Conservation (phyloP, 2,113 vertebrate species). For the Bagarius yarrelli region DNA sequence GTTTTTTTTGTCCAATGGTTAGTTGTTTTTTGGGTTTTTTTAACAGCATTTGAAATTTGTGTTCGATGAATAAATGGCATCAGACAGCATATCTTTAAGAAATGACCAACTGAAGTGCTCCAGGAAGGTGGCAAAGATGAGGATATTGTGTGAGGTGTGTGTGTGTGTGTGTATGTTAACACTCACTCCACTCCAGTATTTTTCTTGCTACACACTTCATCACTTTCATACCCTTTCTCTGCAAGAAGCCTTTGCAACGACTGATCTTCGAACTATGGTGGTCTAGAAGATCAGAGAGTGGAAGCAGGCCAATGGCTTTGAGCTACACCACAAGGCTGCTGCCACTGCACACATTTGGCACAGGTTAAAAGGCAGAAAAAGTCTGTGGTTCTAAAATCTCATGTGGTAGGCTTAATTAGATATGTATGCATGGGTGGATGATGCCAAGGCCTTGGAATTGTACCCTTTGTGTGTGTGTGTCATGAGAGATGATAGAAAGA, state of each 20-base stretch:
- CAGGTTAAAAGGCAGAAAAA: constrained; percentile 31
- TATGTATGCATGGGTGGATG: constrained; percentile 11
- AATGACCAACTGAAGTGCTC: no score
- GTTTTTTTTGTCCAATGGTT: no score
- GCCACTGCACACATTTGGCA: constrained; percentile 33
- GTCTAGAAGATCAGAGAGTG: constrained; percentile 12
- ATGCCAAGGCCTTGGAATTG: constrained; percentile 49
- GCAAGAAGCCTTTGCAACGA: background rate
- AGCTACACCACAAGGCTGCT: constrained; percentile 14
- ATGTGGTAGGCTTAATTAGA: constrained; percentile 39
- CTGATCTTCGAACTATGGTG: background rate
- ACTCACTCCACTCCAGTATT: background rate
- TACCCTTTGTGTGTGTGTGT: constrained; percentile 32
- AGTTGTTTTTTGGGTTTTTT: no score
- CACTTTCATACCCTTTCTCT: constrained; percentile 4
- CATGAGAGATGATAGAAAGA: constrained; percentile 1
- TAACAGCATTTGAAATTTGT: no score
- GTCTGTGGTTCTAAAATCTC: constrained; percentile 15
- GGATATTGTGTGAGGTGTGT: constrained; percentile 1
- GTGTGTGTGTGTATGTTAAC: constrained; percentile 9
- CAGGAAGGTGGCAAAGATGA: no score
- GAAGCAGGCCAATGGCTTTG: constrained; percentile 19
- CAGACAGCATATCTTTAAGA: no score
- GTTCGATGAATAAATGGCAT: no score
- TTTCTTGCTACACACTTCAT: constrained; percentile 8